Percentiles rank a stretch among this genome's conserved stretches.
Evolutionary conservation across 2,888 invertebrate species (phyloP).

Genomic region (Drosophila dives): DNA sequence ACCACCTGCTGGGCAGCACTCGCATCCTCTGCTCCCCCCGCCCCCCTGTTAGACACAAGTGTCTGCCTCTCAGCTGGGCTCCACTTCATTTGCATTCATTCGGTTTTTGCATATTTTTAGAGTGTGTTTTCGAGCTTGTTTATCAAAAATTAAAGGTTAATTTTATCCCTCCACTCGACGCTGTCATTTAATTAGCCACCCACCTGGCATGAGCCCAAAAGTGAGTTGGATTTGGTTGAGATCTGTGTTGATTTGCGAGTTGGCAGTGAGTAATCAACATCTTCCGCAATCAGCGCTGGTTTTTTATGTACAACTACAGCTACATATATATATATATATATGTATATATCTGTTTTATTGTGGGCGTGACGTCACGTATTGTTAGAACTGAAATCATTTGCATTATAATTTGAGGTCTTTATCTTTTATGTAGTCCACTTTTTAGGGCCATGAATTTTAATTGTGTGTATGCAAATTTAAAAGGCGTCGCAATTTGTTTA

Average conservation of each 20-base stretch:
- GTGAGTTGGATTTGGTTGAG: not conserved
- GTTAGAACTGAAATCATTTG: not conserved
- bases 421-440: slow-evolving; percentile 17
- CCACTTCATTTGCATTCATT: slow-evolving; percentile 69
- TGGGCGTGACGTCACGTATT: slow-evolving; percentile 53
- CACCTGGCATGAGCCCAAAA: slow-evolving; percentile 9
- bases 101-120: slow-evolving; percentile 62
- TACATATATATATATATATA: not conserved
- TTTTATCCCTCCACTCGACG: slow-evolving; percentile 40
- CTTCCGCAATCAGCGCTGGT: not conserved
- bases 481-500: slow-evolving; percentile 21
- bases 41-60: not conserved
- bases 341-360: not conserved
- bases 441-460: slow-evolving; percentile 43
- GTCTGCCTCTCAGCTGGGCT: slow-evolving; percentile 41
- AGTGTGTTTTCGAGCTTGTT: slow-evolving; percentile 53
- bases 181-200: slow-evolving; percentile 60
- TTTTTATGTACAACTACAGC: slow-evolving; percentile 18
- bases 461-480: slow-evolving; percentile 47
- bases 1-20: slow-evolving; percentile 49
- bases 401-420: slow-evolving; percentile 18
- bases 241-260: slow-evolving; percentile 48
- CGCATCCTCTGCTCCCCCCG: not conserved
- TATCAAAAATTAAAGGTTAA: slow-evolving; percentile 69
- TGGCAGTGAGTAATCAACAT: slow-evolving; percentile 52